Conservation (phyloP, 2,113 vertebrate species). For the Platysteira castanea region DNA sequence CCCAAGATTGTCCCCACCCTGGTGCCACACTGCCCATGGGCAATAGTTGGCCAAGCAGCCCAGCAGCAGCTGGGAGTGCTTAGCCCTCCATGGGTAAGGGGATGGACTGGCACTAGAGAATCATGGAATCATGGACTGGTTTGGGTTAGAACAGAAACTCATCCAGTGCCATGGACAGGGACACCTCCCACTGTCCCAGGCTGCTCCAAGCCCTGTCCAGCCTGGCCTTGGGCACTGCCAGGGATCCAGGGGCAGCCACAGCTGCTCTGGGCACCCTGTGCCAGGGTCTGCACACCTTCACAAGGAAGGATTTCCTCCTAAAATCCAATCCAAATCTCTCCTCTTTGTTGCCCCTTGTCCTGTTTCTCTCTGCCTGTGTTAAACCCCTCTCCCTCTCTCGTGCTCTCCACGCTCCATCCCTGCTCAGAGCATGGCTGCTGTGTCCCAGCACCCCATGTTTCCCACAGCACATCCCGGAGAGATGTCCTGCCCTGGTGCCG, state of each 20-base stretch:
- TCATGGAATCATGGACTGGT: background rate
- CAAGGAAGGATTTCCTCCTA: background rate
- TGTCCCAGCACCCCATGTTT: background rate
- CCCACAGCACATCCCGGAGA: background rate
- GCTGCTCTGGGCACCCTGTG: background rate
- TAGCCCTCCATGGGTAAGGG: background rate
- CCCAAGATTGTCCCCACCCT: background rate
- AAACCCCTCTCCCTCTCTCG: background rate
- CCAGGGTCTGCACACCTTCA: rapidly evolving
- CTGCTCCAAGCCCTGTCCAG: rapidly evolving
- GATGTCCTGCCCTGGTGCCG: background rate
- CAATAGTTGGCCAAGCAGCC: background rate
- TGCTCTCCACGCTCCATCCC: background rate
- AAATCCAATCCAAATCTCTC: background rate
- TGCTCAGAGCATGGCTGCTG: background rate
- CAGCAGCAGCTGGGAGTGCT: background rate
- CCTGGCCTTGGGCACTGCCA: background rate
- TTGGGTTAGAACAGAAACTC: background rate
- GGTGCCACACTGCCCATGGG: rapidly evolving
- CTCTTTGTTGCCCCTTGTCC: background rate
- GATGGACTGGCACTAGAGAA: background rate
- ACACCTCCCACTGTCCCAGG: background rate
- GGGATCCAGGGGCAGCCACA: background rate
- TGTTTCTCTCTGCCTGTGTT: background rate
- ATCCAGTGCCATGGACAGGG: background rate